phyloP scores from a whole-genome alignment of 1,140 invertebrate species.

The Pristionchus pacificus region DNA sequence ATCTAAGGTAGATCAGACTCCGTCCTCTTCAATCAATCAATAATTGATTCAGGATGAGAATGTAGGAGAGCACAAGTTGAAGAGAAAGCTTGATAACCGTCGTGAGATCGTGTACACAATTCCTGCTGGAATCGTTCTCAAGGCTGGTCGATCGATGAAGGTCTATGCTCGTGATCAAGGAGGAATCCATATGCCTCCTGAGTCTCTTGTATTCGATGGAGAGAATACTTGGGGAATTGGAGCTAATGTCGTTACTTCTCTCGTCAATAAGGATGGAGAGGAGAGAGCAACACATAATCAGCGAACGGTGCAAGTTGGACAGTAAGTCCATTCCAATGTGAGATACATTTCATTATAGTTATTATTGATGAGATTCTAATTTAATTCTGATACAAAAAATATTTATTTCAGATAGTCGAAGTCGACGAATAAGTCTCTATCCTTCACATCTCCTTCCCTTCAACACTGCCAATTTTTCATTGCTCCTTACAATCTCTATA shows the following conservation, averaged over 20 bases:
- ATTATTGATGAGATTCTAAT: no score
- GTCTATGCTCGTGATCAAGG: slow-evolving; percentile 54
- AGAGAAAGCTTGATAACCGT: slow-evolving; percentile 53
- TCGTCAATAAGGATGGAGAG: slow-evolving; percentile 59
- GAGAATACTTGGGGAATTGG: slow-evolving; percentile 59
- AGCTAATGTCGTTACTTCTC: slow-evolving; percentile 57
- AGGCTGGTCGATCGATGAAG: slow-evolving; percentile 44
- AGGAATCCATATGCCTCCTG: slow-evolving; percentile 50
- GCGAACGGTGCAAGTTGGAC: slow-evolving; percentile 57
- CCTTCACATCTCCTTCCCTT: background rate
- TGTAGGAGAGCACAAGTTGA: slow-evolving; percentile 53
- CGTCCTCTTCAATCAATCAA: background rate
- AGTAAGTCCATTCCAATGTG: slow-evolving; percentile 44
- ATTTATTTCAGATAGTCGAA: no score
- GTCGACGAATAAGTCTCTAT: no score
- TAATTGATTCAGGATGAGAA: slow-evolving; percentile 50
- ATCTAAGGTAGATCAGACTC: slow-evolving; percentile 41
- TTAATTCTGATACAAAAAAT: no score
- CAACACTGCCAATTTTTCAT: background rate
- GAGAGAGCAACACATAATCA: slow-evolving; percentile 60
- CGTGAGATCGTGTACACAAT: slow-evolving; percentile 57
- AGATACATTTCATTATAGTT: no score
- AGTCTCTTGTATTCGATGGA: slow-evolving; percentile 51
- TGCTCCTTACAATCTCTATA: background rate
- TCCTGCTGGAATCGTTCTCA: slow-evolving; percentile 45